Base-by-base conservation (phyloP, 30 jellyfish, hydroid and myxozoan genomes). In the Catostylus mosaicus region DNA sequence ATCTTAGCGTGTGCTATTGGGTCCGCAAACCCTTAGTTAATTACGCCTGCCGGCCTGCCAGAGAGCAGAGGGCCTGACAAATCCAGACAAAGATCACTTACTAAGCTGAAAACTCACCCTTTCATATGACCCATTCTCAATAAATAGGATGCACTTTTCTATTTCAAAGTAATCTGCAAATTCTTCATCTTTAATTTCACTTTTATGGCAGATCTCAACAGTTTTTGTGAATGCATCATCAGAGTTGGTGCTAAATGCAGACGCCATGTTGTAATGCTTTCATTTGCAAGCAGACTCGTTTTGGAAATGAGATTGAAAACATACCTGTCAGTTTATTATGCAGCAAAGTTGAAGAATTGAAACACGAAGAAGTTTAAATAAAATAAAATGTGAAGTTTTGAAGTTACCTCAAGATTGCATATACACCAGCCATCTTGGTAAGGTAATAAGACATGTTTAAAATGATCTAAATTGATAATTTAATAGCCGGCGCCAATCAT, bases 151-250 rank as follows among this genome's bases (percentile, higher is more conserved):
- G 54, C 90, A 82, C 36, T 60, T 73, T 3, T 81, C 91, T 32
- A 88, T 73, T 3, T 94, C 97, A 83, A 80, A 94, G 63, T 88
- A 82, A 1, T 26, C 43, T 45, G 43, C 97, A 12, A 82, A 0
- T 9, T 83, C 82, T 11, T 30, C 68, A 22, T 73, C 91, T 57
- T 46, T 46, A 3, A 63, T 4, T 23, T 73, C 62, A 26, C 11
- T 45, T 50, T 52, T 32, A 0, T 34, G 50, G 23, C 52, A 23
- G 34, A 50, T 30, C 19, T 68, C 80, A 32, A 82, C 47, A 2
- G 34, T 30, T 69, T 32, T 82, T 1, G 85, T 67, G 68, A 82
- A 62, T 0, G 79, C 75, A 51, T 69, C 85, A 18, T 82, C 80
- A 5, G 92, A 63, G 45, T 70, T 38, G 10, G 84, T 82, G 46